Evolutionary conservation across 2,888 invertebrate species (phyloP).

Genomic region (Drosophila greeni): DNA sequence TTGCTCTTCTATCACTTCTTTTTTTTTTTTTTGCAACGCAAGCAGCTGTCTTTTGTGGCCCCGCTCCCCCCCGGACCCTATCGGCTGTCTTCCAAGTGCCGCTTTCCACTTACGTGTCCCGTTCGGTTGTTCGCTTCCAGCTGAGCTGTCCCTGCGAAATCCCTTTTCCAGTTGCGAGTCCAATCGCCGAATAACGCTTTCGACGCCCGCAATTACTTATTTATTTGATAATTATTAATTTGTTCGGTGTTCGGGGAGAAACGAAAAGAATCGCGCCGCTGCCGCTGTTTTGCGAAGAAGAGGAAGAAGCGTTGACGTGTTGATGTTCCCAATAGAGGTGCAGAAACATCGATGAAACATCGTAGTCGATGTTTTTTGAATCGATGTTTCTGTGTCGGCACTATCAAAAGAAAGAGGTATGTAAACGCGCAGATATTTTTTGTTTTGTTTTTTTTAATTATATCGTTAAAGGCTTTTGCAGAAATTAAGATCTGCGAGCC

Average conservation of each 20-base stretch:
- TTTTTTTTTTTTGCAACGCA: constrained; percentile 58
- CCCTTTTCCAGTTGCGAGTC: constrained; percentile 3
- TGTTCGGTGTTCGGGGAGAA: constrained; percentile 4
- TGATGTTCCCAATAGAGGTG: background rate
- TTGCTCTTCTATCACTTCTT: constrained; percentile 31
- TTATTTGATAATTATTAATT: constrained; percentile 15
- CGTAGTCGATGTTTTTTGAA: no score
- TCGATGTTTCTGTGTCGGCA: no score
- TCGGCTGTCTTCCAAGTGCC: background rate
- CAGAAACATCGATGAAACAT: no score
- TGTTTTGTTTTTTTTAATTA: no score
- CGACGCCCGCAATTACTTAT: constrained; percentile 2
- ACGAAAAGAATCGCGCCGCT: background rate
- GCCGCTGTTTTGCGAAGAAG: constrained; percentile 14
- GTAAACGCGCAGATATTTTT: no score
- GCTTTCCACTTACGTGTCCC: constrained; percentile 52
- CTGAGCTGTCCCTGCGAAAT: constrained; percentile 11
- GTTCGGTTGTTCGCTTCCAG: constrained; percentile 22
- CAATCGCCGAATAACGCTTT: background rate
- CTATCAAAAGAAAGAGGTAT: no score
- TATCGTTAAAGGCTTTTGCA: no score
- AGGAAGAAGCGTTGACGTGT: constrained; percentile 16
- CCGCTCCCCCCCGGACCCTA: background rate
- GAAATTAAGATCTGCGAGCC: no score
- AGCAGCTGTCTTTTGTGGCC: constrained; percentile 55